These are phyloP conservation scores for Phalanger gymnotis DNA, from an alignment of 2,797 vertebrate genomes.

Conservation along the genomic window DNA sequence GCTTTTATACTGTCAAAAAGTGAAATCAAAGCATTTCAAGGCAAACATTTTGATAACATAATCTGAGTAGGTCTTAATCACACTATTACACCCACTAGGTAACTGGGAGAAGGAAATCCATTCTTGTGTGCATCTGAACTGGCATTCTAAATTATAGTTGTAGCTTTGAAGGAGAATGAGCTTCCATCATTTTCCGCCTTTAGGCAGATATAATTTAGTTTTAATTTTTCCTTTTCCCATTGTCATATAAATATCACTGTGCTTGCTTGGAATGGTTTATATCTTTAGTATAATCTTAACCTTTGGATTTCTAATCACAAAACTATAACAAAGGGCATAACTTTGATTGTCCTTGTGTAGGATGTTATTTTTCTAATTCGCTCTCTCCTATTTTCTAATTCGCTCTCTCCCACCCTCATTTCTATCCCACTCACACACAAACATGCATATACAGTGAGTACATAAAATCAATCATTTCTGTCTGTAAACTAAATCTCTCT, in stretches of 20 bases:
- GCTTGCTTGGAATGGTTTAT: conserved; percentile 29
- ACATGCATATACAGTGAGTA: neutral
- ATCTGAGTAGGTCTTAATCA: conserved; percentile 53
- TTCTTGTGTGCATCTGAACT: conserved; percentile 26
- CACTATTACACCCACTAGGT: conserved; percentile 67
- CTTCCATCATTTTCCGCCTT: conserved; percentile 55
- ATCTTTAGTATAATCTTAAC: conserved; percentile 63
- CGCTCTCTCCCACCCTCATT: neutral
- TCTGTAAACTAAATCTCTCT: neutral
- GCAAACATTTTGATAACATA: conserved; percentile 47
- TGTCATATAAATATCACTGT: conserved; percentile 59
- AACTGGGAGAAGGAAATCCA: conserved; percentile 63
- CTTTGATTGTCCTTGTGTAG: conserved; percentile 47
- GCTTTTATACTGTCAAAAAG: conserved; percentile 24
- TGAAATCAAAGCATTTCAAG: conserved; percentile 55
- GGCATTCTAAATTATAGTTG: conserved; percentile 69
- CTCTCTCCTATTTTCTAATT: neutral
- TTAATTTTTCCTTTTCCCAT: conserved; percentile 65
- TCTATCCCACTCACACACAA: neutral
- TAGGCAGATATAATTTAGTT: conserved; percentile 71
- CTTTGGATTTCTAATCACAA: conserved; percentile 55
- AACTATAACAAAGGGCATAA: conserved; percentile 61
- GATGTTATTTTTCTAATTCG: conserved; percentile 38
- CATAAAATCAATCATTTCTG: neutral
- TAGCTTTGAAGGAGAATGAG: conserved; percentile 52